These are phyloP conservation scores for Drosophila mayri DNA, from an alignment of 1,140 invertebrate species.

Conservation along the genomic window DNA sequence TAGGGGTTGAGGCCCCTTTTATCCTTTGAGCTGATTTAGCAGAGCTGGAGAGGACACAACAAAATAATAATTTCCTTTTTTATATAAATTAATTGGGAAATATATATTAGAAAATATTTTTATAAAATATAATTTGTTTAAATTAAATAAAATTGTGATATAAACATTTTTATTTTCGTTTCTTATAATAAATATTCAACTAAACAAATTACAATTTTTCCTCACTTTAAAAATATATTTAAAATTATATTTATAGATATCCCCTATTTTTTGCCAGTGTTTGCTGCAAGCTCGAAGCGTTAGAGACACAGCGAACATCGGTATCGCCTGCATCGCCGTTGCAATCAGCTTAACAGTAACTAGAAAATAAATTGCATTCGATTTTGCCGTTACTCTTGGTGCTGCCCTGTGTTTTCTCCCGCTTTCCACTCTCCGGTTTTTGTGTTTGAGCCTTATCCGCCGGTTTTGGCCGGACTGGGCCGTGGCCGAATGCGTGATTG, in stretches of 20 bases:
- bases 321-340: slow-evolving; percentile 53
- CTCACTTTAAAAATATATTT: background rate
- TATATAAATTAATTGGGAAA: background rate
- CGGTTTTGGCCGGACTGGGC: slow-evolving; percentile 41
- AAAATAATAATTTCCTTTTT: background rate
- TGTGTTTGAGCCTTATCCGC: slow-evolving; percentile 47
- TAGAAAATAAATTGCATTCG: slow-evolving; percentile 83
- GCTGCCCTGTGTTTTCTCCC: slow-evolving; percentile 17
- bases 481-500: slow-evolving; percentile 75
- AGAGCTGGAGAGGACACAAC: slow-evolving; percentile 19
- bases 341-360: slow-evolving; percentile 82
- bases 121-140: no score
- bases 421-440: slow-evolving; percentile 11
- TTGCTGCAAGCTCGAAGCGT: slow-evolving; percentile 4
- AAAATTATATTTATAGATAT: no score
- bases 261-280: background rate
- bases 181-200: no score
- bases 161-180: no score
- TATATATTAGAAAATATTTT: no score
- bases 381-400: slow-evolving; percentile 58
- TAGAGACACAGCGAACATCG: slow-evolving; percentile 29
- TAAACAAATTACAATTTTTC: background rate
- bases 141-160: no score
- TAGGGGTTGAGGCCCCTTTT: slow-evolving; percentile 17
- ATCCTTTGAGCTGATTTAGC: slow-evolving; percentile 66